Base-by-base conservation (phyloP, 2,113 vertebrate species). In the Thunnus thynnus region DNA sequence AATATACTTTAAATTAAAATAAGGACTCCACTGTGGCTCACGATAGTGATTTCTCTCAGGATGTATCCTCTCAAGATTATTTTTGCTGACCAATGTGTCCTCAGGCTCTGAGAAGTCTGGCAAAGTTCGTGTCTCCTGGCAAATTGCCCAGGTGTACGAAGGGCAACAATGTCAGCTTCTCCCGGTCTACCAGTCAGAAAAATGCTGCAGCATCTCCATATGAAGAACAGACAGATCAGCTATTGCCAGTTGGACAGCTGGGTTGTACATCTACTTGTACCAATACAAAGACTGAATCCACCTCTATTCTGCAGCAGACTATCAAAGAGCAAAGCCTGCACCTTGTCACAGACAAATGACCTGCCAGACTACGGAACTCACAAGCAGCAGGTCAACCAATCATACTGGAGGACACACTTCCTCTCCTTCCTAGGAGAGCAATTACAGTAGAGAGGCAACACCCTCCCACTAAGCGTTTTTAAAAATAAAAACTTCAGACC, bases 1-100 rank as follows among this genome's bases (percentile, higher is more conserved):
- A 9, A 10, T 41, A 41, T 1, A 41, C 7, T 41, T 41, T 41
- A 41, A 9, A 41, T 41, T 41, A 41, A 41, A 41, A 13, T 13
- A 13, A 27, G 16, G 51, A 51, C 57, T 78, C 72, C 58, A 17
- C 17, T 58, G 69, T 52, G 65, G 61, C 16, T 71, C 36, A 71
- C 18, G 27, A 79, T 20, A 18, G n/a, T 30, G 60, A 52, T 79
- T 71, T 75, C 50, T 81, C 73, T 67, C 46, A 46, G 57, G 79
- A 88, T 76, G 18, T 73, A 68, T 63, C 71, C 77, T 76, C 25
- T 13, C 46, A 70, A 25, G 30, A 74, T 74, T 72, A 50, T 80
- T 87, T 84, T 64, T 86, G 65, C 87, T 84, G 73, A 84, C 67
- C 67, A 3, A 55, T 48, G 52, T 63, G 30, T 84, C 65, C 78